These are phyloP conservation scores for Rallus crepitans DNA, from an alignment of 2,797 vertebrate genomes.

Conservation along the genomic window DNA sequence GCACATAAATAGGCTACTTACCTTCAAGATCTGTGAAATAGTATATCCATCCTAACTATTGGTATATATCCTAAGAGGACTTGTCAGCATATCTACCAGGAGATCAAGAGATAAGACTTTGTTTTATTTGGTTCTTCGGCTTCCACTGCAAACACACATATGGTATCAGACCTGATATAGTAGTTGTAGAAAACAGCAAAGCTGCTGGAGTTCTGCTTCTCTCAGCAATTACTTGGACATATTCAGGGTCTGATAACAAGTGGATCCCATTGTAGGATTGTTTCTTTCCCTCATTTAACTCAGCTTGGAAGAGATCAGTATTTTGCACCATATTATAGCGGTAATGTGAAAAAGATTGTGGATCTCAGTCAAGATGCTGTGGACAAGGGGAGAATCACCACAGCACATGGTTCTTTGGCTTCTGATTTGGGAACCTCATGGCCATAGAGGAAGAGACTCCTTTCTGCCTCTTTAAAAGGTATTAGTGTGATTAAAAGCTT, in stretches of 20 bases:
- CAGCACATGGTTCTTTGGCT: background rate
- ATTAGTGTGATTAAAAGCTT: background rate
- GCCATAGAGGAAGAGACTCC: background rate
- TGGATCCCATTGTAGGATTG: background rate
- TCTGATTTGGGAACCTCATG: background rate
- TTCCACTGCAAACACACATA: background rate
- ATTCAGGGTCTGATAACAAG: background rate
- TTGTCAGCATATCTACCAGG: background rate
- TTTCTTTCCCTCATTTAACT: background rate
- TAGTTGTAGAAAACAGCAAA: background rate
- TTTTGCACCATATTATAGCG: background rate
- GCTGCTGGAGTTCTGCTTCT: background rate
- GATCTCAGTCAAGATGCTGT: background rate
- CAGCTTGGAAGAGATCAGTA: background rate
- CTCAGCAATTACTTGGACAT: background rate
- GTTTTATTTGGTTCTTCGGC: background rate
- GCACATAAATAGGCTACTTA: background rate
- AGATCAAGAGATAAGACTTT: background rate
- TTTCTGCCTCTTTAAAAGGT: background rate
- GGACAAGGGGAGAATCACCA: background rate
- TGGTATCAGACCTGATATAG: background rate
- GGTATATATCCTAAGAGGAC: background rate
- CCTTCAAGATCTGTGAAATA: background rate
- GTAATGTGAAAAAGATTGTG: background rate
- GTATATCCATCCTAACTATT: background rate